Evolutionary conservation across 2,888 invertebrate genomes (phyloP), one percentile per base, ranked within the genome.

Genomic region (Punctoribates punctum): DNA sequence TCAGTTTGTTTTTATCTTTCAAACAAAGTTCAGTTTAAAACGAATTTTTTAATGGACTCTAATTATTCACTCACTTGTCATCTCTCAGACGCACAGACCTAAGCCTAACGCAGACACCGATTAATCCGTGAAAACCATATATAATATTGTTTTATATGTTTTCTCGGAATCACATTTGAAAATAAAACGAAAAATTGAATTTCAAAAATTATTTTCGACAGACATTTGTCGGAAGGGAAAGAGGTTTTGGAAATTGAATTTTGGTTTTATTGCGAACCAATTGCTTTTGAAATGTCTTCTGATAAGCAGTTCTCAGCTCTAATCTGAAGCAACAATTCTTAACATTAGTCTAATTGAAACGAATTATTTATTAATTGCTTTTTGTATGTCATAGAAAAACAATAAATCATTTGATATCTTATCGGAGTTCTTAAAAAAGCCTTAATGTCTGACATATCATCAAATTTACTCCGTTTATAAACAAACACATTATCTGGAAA

Each of bases 51-150:
- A 34, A 65, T 65, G 62, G n/a, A 17, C 13, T 65, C 62, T 29
- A 65, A 65, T 65, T 65, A 65, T 65, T 65, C 62, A 65, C 62
- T 65, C 62, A 65, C 27, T 65, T 65, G 62, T 65, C 62, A 65
- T 20, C 1, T 25, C 25, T 23, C 17, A 57, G 57, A 57, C 57
- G 34, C 4, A 34, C 34, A 34, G 34, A 34, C 34, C 34, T 34
- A 34, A 34, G 8, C 34, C 34, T 8, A 25, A 25, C n/a, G 25
- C 23, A 25, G 57, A 23, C 11, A 57, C 11, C 57, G 25, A 57
- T 57, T 57, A 57, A 57, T 57, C 11, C 25, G 11, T 25, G 57
- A 57, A 57, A 9, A 48, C 25, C 25, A 25, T 34, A 34, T 34
- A 34, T 34, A 34, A 34, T 34, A 34, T 34, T 34, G 34, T 34